Conservation (phyloP, 2,888 invertebrate species). For the Melangyna quadrimaculata region DNA sequence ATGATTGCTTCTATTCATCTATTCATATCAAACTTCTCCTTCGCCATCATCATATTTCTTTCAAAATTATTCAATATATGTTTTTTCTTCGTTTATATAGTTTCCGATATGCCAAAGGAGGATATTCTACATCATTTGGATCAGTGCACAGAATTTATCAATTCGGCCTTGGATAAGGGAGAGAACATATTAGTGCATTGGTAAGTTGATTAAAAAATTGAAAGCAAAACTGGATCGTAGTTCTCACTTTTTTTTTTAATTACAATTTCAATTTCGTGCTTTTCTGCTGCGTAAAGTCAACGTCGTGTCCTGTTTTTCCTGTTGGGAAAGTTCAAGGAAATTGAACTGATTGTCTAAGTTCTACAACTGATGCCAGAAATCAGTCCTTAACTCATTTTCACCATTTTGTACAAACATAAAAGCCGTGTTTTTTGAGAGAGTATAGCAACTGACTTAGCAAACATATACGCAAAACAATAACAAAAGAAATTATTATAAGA, state of each 20-base stretch:
- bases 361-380: too few species aligned
- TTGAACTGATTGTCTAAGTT: too few species aligned
- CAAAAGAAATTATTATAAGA: too few species aligned
- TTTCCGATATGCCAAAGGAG: constrained; percentile 92
- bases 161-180: constrained; percentile 84
- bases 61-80: constrained; percentile 32
- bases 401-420: too few species aligned
- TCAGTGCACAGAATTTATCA: constrained; percentile 89
- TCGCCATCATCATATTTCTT: constrained; percentile 6
- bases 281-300: too few species aligned
- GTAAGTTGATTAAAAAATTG: constrained; percentile 81
- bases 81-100: constrained; percentile 77
- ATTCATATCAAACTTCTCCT: constrained; percentile 18
- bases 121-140: constrained; percentile 91
- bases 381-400: too few species aligned
- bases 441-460: too few species aligned
- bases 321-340: too few species aligned
- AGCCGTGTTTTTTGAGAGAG: too few species aligned
- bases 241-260: too few species aligned
- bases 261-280: background rate
- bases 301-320: too few species aligned
- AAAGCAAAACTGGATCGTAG: background rate
- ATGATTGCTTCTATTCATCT: constrained; percentile 37
- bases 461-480: too few species aligned
- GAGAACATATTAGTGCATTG: constrained; percentile 93